Conservation (phyloP, 2,888 invertebrate genomes). For the Andrena flavipes region DNA sequence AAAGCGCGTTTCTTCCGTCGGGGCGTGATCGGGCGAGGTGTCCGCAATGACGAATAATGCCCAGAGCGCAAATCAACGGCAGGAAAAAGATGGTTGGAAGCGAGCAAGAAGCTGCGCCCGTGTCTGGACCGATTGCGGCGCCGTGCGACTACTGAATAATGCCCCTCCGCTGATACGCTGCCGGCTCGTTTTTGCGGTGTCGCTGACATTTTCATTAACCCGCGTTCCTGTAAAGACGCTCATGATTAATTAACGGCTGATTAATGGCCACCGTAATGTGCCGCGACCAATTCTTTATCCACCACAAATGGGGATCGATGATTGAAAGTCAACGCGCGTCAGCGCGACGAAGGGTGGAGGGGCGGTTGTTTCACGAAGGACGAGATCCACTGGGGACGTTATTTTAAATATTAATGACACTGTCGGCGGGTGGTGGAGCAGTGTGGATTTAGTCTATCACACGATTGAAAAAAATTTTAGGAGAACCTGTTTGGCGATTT, state of each 20-base stretch:
- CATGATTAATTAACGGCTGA: slow-evolving; percentile 68
- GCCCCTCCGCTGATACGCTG: slow-evolving; percentile 15
- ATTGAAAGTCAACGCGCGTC: slow-evolving; percentile 35
- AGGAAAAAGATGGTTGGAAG: slow-evolving; percentile 35
- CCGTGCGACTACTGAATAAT: slow-evolving; percentile 51
- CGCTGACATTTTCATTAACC: slow-evolving; percentile 69
- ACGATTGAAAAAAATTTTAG: too few species aligned
- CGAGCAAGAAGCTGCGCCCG: slow-evolving; percentile 49
- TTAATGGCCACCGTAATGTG: slow-evolving; percentile 52
- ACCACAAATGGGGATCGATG: neutral
- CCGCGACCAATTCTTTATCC: slow-evolving; percentile 36
- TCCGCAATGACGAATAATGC: slow-evolving; percentile 55
- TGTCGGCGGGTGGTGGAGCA: neutral
- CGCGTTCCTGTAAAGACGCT: slow-evolving; percentile 44
- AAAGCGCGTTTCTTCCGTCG: slow-evolving; percentile 48
- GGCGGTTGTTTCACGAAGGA: neutral
- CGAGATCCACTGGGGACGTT: neutral
- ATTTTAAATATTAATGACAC: slow-evolving; percentile 9
- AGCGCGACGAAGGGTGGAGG: neutral
- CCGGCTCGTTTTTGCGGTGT: slow-evolving; percentile 42
- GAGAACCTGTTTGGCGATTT: too few species aligned
- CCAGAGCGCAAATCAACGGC: slow-evolving; percentile 52
- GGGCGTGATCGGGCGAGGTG: slow-evolving; percentile 56
- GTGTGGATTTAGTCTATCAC: too few species aligned
- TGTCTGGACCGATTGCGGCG: slow-evolving; percentile 13